Evolutionary conservation across 92 coral and sea anemone species (phyloP), one percentile per base, ranked within the genome.

Genomic region (Epizoanthus rinbou): DNA sequence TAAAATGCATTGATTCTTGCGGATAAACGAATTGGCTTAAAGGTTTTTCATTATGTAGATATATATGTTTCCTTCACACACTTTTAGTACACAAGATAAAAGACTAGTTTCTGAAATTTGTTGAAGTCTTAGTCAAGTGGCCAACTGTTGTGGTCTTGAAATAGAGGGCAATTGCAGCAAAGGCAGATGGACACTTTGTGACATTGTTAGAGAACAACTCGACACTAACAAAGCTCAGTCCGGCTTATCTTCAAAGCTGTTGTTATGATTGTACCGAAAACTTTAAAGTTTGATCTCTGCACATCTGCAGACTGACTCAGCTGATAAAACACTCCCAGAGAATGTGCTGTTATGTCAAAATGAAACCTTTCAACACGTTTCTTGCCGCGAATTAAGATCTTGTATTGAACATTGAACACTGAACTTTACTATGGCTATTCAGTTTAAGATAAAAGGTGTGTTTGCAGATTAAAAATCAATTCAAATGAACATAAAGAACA

Each of bases 311-410:
- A 28, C 31, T 28, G 13, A 63, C 37, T 63, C 73, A 68, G 73
- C 73, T 68, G 73, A 68, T 68, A 68, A 37, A 68, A 68, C 73
- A 68, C 31, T 28, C 31, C 73, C 9, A 68, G 19, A n/a, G 45
- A 68, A 68, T 68, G 73, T 39, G 73, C 50, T 14, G 52, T 39
- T 16, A 31, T 14, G 50, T 68, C 18, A 31, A 22, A 68, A 31
- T 68, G 73, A 67, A 67, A 14, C 47, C 16, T 67, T 35, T 68
- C 7, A 14, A 11, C 17, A 13, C 73, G 10, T 22, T 39, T 31
- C 35, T 68, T 9, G 39, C 73, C 41, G 50, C 16, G 22, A 28
- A n/a, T n/a, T n/a, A 8, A 19, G 17, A 68, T 8, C 1, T 43
- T 43, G 73, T 11, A 41, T 19, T 68, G 41, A 10, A 18, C n/a